phyloP scores from a whole-genome alignment of 2,113 vertebrate species.

The Oreotrochilus melanogaster region DNA sequence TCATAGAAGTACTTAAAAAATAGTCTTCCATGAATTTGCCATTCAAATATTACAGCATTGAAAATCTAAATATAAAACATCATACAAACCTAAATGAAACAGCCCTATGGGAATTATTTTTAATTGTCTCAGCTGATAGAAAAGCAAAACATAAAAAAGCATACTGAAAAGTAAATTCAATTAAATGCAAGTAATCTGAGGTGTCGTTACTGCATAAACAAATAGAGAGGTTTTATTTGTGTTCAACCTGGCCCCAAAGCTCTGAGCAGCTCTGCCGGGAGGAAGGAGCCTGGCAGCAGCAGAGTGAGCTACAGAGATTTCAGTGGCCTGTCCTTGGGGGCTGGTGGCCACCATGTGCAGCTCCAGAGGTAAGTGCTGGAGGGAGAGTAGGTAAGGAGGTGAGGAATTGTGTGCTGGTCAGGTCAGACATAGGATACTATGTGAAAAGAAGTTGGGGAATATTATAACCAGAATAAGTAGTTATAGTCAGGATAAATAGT shows the following conservation, averaged over 20 bases:
- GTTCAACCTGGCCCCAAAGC: neutral
- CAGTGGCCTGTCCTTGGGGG: neutral
- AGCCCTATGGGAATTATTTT: neutral
- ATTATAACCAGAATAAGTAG: neutral
- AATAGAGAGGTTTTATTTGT: neutral
- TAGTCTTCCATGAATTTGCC: neutral
- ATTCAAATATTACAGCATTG: neutral
- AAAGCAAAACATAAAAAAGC: neutral
- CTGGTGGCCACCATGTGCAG: neutral
- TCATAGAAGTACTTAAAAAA: neutral
- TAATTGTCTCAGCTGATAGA: slow-evolving; percentile 10
- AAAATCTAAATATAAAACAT: slow-evolving; percentile 10
- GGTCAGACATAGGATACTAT: neutral
- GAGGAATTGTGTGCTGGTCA: rapidly evolving
- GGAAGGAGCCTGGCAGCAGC: neutral
- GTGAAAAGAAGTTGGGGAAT: neutral
- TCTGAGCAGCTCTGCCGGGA: neutral
- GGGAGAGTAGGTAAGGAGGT: neutral
- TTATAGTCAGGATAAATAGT: neutral
- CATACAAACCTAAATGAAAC: neutral
- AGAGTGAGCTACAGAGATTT: neutral
- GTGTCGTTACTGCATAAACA: neutral
- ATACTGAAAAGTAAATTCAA: slow-evolving; percentile 6
- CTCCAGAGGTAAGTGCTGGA: neutral
- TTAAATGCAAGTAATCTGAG: neutral